Conservation (phyloP, 2,888 invertebrate species). For the Ectobius pallidus region DNA sequence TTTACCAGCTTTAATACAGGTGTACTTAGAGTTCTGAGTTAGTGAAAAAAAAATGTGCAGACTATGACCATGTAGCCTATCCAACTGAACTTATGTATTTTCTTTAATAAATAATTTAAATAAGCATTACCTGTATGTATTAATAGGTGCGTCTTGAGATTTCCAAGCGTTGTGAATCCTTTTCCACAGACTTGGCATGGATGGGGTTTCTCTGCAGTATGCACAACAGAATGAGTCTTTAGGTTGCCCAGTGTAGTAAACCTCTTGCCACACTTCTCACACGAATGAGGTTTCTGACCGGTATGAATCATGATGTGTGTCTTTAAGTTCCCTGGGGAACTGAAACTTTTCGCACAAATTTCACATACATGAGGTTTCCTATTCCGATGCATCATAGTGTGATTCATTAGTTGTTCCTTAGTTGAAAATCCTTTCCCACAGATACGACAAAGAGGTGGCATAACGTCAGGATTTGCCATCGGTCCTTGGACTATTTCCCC, state of each 20-base stretch:
- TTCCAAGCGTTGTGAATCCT: constrained; percentile 22
- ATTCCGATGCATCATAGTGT: constrained; percentile 17
- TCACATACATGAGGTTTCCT: constrained; percentile 24
- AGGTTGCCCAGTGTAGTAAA: constrained; percentile 27
- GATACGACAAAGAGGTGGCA: constrained; percentile 7
- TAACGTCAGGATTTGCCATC: constrained; percentile 12
- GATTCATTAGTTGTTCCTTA: constrained; percentile 18
- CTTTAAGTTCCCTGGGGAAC: constrained; percentile 24
- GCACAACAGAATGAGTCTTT: constrained; percentile 23
- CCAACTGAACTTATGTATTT: no score
- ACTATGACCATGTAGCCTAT: no score
- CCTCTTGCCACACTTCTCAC: constrained; percentile 32
- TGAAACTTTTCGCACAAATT: constrained; percentile 22
- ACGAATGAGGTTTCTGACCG: constrained; percentile 25
- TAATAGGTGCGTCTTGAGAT: constrained; percentile 18
- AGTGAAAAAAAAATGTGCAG: no score
- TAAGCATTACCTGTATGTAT: constrained; percentile 27
- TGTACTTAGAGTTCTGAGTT: no score
- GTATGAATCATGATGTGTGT: constrained; percentile 23
- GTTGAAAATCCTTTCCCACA: constrained; percentile 15
- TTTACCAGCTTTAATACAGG: no score
- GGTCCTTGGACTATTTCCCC: constrained; percentile 13
- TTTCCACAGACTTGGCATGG: constrained; percentile 22
- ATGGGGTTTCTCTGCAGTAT: constrained; percentile 21
- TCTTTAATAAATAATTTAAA: no score